phyloP scores from a whole-genome alignment of 2,888 invertebrate genomes.

The Coelinius sp. region DNA sequence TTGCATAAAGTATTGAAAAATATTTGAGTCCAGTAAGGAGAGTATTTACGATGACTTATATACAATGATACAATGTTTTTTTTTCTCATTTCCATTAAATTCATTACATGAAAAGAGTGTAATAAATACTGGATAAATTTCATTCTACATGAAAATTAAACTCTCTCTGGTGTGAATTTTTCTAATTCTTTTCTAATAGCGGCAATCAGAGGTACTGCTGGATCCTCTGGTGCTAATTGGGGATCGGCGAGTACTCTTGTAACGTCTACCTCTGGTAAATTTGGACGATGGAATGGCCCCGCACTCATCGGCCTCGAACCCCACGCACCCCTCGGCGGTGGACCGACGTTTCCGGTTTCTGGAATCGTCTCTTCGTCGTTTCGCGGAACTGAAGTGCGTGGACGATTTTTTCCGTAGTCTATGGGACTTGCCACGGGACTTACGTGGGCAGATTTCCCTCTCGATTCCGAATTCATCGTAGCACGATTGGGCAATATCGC shows the following conservation, averaged over 20 bases:
- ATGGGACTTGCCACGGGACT: constrained; percentile 59
- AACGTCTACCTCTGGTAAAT: constrained; percentile 71
- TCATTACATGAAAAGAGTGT: not conserved
- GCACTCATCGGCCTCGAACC: constrained; percentile 77
- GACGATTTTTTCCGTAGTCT: constrained; percentile 53
- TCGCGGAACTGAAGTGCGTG: constrained; percentile 55
- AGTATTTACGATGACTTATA: constrained; percentile 14
- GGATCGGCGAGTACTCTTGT: constrained; percentile 75
- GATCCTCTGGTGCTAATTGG: constrained; percentile 76
- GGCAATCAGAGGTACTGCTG: constrained; percentile 86
- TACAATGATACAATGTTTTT: constrained; percentile 27
- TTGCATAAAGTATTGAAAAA: constrained; percentile 19
- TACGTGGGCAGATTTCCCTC: constrained; percentile 55
- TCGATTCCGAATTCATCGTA: constrained; percentile 53
- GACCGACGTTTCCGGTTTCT: constrained; percentile 55
- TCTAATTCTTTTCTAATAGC: constrained; percentile 84
- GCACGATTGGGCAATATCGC: constrained; percentile 49
- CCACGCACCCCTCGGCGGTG: constrained; percentile 64
- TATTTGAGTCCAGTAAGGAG: constrained; percentile 9
- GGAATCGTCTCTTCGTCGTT: constrained; percentile 52
- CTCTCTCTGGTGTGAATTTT: constrained; percentile 56
- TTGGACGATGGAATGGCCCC: constrained; percentile 75
- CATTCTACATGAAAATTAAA: not conserved
- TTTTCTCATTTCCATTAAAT: not conserved
- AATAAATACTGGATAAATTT: constrained; percentile 3